Evolutionary conservation across 2,888 invertebrate species (phyloP), one percentile per base, ranked within the genome.

Genomic region (Formica aserva): DNA sequence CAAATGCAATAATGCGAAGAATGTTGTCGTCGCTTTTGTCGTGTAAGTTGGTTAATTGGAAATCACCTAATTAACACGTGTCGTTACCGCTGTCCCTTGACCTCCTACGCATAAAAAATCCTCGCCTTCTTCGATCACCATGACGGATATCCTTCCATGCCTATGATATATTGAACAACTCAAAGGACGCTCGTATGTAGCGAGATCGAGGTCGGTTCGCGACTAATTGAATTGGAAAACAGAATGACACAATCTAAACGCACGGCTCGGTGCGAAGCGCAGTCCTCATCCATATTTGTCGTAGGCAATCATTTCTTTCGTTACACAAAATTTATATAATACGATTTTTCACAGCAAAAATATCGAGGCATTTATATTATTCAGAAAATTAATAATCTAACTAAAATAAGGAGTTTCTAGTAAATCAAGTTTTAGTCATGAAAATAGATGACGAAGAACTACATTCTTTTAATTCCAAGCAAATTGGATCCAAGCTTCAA

Each of bases 231-330:
- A 78, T 78, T 78, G 57, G 71, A 78, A 78, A 78, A 71, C 45
- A 78, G 71, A 78, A 78, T 78, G 78, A 78, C 71, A 78, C 78
- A 78, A 78, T 69, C 78, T 71, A 60, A 78, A 32, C 29, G 55
- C 67, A 55, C 67, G 55, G 48, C 48, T 32, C 38, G 55, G 29
- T 26, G 66, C 18, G 52, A 77, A 77, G 35, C 66, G 69, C 41
- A 55, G 41, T 77, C 22, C 38, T 18, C 8, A 26, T 69, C 57
- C 9, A 78, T 60, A 78, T 78, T 78, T 66, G 66, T 29, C 57
- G 22, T 3, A 67, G 41, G 13, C 32, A 55, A 41, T 57, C 22
- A 35, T 52, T 32, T 15, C 18, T 8, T 41, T 52, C n/a, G 18
- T n/a, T 26, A 22, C 1, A 18, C 22, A 13, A 35, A 26, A 5